Conservation (phyloP, 1,140 invertebrate species). For the Bombus waltoni region DNA sequence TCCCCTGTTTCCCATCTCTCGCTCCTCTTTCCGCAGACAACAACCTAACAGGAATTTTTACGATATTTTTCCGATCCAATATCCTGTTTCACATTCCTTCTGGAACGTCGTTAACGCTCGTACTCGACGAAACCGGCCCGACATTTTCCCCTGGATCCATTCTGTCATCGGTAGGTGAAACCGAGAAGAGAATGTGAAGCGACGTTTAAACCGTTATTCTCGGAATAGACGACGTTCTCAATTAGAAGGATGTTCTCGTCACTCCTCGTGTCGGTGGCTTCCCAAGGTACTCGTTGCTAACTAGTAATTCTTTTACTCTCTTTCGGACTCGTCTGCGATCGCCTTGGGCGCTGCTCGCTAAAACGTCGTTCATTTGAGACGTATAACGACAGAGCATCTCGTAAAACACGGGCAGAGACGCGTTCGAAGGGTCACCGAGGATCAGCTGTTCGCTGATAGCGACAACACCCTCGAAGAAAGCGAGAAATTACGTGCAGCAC, state of each 20-base stretch:
- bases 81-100: neutral
- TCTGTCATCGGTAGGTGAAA: neutral
- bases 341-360: neutral
- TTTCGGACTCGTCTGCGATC: neutral
- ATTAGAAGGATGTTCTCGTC: slow-evolving; percentile 21
- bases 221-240: slow-evolving; percentile 1
- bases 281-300: neutral
- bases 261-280: neutral
- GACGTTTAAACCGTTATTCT: slow-evolving; percentile 23
- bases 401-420: too few relatives aligned
- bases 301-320: neutral
- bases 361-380: slow-evolving; percentile 1
- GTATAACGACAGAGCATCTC: neutral
- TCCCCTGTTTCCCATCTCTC: too few relatives aligned
- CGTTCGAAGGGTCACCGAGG: too few relatives aligned
- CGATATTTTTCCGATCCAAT: neutral
- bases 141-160: neutral
- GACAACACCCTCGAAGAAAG: neutral
- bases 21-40: too few relatives aligned
- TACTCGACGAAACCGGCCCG: neutral
- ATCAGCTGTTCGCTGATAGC: too few relatives aligned
- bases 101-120: neutral
- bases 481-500: neutral
- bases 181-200: neutral
- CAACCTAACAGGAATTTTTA: neutral